Base-by-base conservation (phyloP, 2,797 vertebrate species). In the Hybognathus amarus region DNA sequence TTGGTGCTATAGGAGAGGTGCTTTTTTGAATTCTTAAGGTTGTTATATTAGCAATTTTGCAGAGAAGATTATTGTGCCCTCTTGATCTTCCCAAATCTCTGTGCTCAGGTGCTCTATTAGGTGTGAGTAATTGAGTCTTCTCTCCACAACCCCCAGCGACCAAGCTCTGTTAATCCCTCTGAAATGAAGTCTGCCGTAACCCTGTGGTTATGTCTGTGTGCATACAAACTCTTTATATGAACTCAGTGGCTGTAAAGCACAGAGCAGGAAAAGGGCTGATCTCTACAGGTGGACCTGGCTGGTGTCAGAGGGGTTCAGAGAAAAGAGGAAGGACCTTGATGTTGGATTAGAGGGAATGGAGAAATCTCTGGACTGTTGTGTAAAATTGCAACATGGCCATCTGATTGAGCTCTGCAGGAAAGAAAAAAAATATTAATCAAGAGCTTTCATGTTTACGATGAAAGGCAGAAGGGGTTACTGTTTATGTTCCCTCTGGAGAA, bases 41-140 rank as follows among this genome's bases (percentile, higher is more conserved):
- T 83, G 22, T 54, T 79, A 47, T 50, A 42, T 42, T 83, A 52
- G 8, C 5, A 2, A 20, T 47, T 71, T 71, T 59, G 47, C 50
- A 45, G 73, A 61, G 73, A 50, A 38, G 12, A 69, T 76, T 54
- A 74, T 38, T 6, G 9, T 78, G 33, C 47, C 69, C 45, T 79
- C 68, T 82, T 80, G 67, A 79, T 83, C 42, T 75, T 64, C 33
- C 20, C 54, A 68, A 47, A 78, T 56, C 42, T 76, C 79, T 87
- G 90, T 89, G 89, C 92, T 93, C 91, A 92, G 93, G 92, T 94
- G 93, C 90, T 91, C 86, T 87, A 86, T 89, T 85, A 91, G 90
- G 80, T 88, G 85, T 80, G 90, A 88, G 90, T 94, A 94, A 94
- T 94, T 93, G 91, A 92, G 90, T 93, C 90, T 90, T 86, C 82